phyloP scores from a whole-genome alignment of 2,797 vertebrate genomes.

The Scomberomorus guttatus region DNA sequence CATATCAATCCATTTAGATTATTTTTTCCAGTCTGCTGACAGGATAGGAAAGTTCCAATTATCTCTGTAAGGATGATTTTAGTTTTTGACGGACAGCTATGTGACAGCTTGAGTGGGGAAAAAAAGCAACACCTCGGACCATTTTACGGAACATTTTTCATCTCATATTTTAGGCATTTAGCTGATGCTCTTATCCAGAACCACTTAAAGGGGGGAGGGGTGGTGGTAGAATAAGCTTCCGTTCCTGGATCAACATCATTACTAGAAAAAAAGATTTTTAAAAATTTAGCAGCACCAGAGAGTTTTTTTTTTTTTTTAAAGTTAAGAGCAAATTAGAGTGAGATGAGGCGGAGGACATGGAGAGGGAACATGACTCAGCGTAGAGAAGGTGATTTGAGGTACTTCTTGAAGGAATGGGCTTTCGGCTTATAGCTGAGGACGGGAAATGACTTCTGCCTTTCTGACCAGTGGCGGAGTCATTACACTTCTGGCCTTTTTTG shows the following conservation, averaged over 20 bases:
- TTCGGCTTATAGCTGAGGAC: conserved; percentile 42
- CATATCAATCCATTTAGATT: conserved; percentile 36
- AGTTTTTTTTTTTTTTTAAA: conserved; percentile 16
- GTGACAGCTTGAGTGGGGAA: not conserved
- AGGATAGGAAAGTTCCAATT: conserved; percentile 49
- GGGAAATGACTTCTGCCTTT: conserved; percentile 35
- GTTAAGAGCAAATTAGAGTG: conserved; percentile 51
- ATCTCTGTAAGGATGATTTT: conserved; percentile 41
- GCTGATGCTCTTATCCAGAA: conserved; percentile 53
- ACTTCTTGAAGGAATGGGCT: conserved; percentile 43
- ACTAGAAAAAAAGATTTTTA: conserved; percentile 18
- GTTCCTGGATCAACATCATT: conserved; percentile 31
- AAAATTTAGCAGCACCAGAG: not conserved
- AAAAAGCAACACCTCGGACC: not conserved
- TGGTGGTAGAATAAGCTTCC: conserved; percentile 42
- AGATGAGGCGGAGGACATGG: conserved; percentile 31
- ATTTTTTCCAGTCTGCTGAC: conserved; percentile 26
- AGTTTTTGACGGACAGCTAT: conserved; percentile 22
- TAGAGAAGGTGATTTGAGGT: conserved; percentile 46
- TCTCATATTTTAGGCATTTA: conserved; percentile 47
- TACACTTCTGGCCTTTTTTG: conserved; percentile 41
- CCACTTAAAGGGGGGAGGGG: conserved; percentile 35
- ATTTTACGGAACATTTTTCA: conserved; percentile 42
- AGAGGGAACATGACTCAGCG: conserved; percentile 36
- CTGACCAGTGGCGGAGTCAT: conserved; percentile 41